Evolutionary conservation across 2,888 invertebrate species (phyloP), one percentile per base, ranked within the genome.

Genomic region (Euspilapteryx auroguttella): DNA sequence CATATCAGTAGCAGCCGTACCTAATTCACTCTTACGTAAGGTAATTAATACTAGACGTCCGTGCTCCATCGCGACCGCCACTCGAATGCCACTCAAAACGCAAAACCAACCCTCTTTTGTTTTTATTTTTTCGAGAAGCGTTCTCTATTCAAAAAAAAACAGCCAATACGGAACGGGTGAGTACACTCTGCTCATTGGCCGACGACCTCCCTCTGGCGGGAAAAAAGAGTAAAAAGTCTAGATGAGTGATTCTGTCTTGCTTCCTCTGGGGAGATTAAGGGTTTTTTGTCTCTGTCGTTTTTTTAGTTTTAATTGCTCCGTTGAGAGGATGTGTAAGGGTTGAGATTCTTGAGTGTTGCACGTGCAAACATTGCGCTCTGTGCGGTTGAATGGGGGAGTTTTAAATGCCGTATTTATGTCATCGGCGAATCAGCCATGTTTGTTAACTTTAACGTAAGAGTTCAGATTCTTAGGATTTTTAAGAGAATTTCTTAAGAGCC

Each of bases 291-390:
- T 47, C 38, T 49, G 47, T 66, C 53, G 41, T 59, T 61, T 66
- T 73, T 71, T 65, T 65, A n/a, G 68, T 73, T 73, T 73, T 75
- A 75, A 75, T 75, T 75, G 73, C 73, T 55, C 59, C 56, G 57
- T 49, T 52, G 57, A 69, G 71, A 68, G 73, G 64, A 65, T 58
- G 58, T 64, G 62, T 58, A 69, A 64, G 63, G 69, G 68, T 68
- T 65, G 47, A 54, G 53, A 68, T 68, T 63, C 69, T 73, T 66
- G 64, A 73, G 73, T 69, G 64, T 55, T 58, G 58, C 71, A 69
- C 69, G 73, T 69, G 73, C 58, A 63, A 32, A 32, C 27, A 30
- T 42, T 53, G 57, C 61, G 66, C 71, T 69, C 65, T 66, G 54
- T 61, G 50, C 48, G 57, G 56, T 56, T 56, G 56, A 62, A 59